These are phyloP conservation scores for Bergia puertoricense DNA, from an alignment of 92 coral and sea anemone genomes.

Conservation along the genomic window DNA sequence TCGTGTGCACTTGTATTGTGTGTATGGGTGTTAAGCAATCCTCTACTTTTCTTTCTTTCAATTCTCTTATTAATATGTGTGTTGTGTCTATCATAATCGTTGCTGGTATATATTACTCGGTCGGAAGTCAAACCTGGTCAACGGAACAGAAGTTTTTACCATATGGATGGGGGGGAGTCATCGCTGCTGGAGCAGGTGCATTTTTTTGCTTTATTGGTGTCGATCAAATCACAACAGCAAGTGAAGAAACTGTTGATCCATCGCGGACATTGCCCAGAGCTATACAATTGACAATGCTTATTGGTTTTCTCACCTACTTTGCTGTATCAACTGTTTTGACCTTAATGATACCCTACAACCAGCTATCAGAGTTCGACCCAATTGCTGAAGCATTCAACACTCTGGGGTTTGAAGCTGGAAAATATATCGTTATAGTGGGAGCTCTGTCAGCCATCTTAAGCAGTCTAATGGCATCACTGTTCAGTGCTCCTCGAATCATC, in stretches of 20 bases:
- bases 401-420: slow-evolving; percentile 62
- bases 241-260: slow-evolving; percentile 76
- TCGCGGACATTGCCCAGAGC: slow-evolving; percentile 64
- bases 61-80: slow-evolving; percentile 67
- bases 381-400: slow-evolving; percentile 52
- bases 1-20: slow-evolving; percentile 61
- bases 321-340: slow-evolving; percentile 58
- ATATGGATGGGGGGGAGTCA: slow-evolving; percentile 69
- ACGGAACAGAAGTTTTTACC: slow-evolving; percentile 63
- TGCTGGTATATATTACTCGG: slow-evolving; percentile 59
- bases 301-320: slow-evolving; percentile 46
- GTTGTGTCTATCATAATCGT: slow-evolving; percentile 62
- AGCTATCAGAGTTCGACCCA: slow-evolving; percentile 45
- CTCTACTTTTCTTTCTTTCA: slow-evolving; percentile 52
- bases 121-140: slow-evolving; percentile 67
- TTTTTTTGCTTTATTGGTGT: slow-evolving; percentile 77
- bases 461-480: slow-evolving; percentile 53
- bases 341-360: slow-evolving; percentile 49
- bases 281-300: slow-evolving; percentile 43
- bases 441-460: slow-evolving; percentile 73
- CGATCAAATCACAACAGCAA: slow-evolving; percentile 73
- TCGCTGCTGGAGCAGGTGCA: slow-evolving; percentile 74
- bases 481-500: slow-evolving; percentile 71
- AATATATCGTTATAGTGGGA: slow-evolving; percentile 73
- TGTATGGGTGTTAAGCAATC: slow-evolving; percentile 75